Percentiles rank a stretch among this genome's conserved stretches.
phyloP scores from a whole-genome alignment of 2,113 vertebrate genomes.

The Indicator maculatus region DNA sequence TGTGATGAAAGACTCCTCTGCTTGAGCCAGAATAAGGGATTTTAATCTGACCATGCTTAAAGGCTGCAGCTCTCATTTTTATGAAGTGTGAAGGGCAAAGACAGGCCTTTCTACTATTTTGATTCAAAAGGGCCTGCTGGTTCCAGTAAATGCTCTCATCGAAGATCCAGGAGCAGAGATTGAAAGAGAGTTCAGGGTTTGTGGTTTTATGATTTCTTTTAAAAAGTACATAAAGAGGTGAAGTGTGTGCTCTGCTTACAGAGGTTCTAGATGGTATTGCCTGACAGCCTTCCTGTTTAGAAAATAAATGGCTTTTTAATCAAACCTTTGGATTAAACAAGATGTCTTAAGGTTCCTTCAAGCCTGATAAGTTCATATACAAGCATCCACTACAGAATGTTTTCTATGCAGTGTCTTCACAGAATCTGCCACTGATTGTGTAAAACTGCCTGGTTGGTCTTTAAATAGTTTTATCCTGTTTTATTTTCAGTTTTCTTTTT shows the following conservation, averaged over 20 bases:
- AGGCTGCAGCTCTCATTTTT: not conserved
- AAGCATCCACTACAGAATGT: not conserved
- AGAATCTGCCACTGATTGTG: not conserved
- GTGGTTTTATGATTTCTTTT: not conserved
- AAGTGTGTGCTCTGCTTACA: not conserved
- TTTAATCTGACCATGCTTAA: not conserved
- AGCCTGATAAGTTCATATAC: not conserved
- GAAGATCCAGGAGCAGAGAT: not conserved
- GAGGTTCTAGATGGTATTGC: not conserved
- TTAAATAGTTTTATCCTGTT: not conserved
- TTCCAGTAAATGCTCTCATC: not conserved
- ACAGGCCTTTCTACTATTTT: not conserved
- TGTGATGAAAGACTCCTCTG: not conserved
- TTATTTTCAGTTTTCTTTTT: not conserved
- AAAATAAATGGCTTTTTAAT: not conserved
- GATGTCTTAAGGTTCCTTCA: not conserved
- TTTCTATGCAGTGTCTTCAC: not conserved
- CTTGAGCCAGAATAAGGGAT: not conserved
- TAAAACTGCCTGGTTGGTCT: not conserved
- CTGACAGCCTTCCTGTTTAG: not conserved
- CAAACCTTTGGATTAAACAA: constrained; percentile 18
- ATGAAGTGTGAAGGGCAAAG: not conserved
- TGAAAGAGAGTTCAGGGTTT: not conserved
- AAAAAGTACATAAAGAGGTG: not conserved
- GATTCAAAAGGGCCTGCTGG: not conserved